Conservation (phyloP, 2,888 invertebrate genomes). For the Hybos culiciformis region DNA sequence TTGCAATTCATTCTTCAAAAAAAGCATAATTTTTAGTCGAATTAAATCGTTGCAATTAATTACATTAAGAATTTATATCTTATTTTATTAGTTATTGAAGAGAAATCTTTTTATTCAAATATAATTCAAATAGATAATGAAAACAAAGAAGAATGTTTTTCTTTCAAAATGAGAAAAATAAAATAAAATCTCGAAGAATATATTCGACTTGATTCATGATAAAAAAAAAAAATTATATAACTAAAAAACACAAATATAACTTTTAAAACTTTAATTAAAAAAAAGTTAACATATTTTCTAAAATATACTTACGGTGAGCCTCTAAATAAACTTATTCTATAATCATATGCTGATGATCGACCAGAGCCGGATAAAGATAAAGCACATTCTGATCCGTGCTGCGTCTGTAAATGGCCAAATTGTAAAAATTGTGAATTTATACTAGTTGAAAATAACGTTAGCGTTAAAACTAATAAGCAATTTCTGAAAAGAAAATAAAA, state of each 20-base stretch:
- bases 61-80: too few relatives aligned
- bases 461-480: slow-evolving; percentile 18
- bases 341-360: slow-evolving; percentile 69
- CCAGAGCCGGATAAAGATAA: slow-evolving; percentile 63
- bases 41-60: too few relatives aligned
- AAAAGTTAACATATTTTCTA: background rate
- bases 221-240: background rate
- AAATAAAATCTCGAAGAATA: background rate
- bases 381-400: slow-evolving; percentile 54
- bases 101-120: too few relatives aligned
- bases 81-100: too few relatives aligned
- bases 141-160: too few relatives aligned
- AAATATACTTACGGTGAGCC: slow-evolving; percentile 62
- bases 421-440: slow-evolving; percentile 26
- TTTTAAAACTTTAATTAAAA: too few relatives aligned
- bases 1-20: too few relatives aligned
- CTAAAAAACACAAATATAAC: background rate
- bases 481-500: slow-evolving; percentile 24
- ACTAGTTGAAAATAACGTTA: slow-evolving; percentile 12
- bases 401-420: slow-evolving; percentile 26
- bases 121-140: too few relatives aligned
- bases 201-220: background rate
- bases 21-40: too few relatives aligned
- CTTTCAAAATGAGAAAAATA: too few relatives aligned
- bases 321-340: slow-evolving; percentile 68